These are phyloP conservation scores for Hipparchia semele DNA, from an alignment of 2,888 invertebrate genomes.

Conservation along the genomic window DNA sequence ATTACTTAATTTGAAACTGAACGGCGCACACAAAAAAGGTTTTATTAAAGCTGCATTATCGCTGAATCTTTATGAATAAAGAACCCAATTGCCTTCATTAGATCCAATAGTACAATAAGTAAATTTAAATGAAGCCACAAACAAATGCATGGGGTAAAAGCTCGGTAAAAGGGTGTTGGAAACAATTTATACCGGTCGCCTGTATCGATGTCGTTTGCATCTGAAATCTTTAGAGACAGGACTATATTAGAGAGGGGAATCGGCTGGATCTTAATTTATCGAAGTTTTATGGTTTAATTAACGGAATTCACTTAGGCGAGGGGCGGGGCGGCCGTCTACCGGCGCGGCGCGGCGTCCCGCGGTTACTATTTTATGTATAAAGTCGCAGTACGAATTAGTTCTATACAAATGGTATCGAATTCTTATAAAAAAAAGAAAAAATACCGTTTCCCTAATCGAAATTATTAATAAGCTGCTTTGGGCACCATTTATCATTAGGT, in stretches of 20 bases:
- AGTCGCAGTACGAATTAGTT: neutral
- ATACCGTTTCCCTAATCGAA: too few species aligned
- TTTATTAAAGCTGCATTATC: constrained; percentile 49
- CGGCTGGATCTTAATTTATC: constrained; percentile 83
- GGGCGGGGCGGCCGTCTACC: constrained; percentile 49
- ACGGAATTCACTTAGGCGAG: constrained; percentile 82
- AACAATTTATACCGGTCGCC: constrained; percentile 67
- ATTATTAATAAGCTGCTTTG: too few species aligned
- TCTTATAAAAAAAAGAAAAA: neutral
- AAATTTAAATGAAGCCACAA: constrained; percentile 72
- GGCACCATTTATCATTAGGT: too few species aligned
- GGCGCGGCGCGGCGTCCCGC: constrained; percentile 48
- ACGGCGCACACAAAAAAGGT: constrained; percentile 44
- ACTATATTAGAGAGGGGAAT: constrained; percentile 80
- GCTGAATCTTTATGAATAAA: constrained; percentile 52
- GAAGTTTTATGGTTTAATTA: constrained; percentile 85
- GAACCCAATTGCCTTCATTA: constrained; percentile 53
- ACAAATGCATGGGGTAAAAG: constrained; percentile 64
- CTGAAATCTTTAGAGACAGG: constrained; percentile 72
- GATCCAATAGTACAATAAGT: constrained; percentile 55
- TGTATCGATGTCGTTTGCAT: constrained; percentile 81
- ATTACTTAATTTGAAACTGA: constrained; percentile 40
- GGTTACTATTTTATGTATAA: constrained; percentile 60
- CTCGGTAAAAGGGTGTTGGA: constrained; percentile 52
- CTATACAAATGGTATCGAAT: neutral